A percentile compares a stretch with the other conserved stretches of the same genome.
These are phyloP conservation scores for Acronicta aceris DNA, from an alignment of 2,888 invertebrate species.

Conservation along the genomic window DNA sequence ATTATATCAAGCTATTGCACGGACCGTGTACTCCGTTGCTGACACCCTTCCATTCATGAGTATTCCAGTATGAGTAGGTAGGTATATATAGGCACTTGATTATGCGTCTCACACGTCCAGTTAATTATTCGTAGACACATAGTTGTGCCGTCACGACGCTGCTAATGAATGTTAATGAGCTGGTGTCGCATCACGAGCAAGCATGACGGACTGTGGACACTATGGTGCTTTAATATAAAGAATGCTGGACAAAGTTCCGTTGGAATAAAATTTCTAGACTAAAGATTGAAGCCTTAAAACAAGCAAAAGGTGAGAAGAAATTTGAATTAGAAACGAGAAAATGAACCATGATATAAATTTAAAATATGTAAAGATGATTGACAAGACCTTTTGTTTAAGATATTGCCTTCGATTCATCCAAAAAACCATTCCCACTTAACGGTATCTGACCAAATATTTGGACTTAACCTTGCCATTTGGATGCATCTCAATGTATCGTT, in stretches of 20 bases:
- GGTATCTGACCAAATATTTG: slow-evolving; percentile 8
- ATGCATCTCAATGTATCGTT: neutral
- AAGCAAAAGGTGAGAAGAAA: too few species aligned
- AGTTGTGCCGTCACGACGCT: slow-evolving; percentile 39
- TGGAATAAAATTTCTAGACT: neutral
- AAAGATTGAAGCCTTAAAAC: too few species aligned
- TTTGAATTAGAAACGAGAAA: too few species aligned
- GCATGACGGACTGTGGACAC: slow-evolving; percentile 19
- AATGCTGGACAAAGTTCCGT: slow-evolving; percentile 15
- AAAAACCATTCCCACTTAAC: neutral
- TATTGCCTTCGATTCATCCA: neutral
- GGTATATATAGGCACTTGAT: slow-evolving; percentile 8
- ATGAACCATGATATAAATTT: too few species aligned
- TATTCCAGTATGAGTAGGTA: slow-evolving; percentile 8
- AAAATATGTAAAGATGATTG: too few species aligned
- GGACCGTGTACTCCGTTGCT: too few species aligned
- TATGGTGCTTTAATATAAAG: slow-evolving; percentile 11
- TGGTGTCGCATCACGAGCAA: slow-evolving; percentile 33
- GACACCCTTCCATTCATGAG: slow-evolving; percentile 18
- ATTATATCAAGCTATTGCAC: too few species aligned
- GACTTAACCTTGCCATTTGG: neutral
- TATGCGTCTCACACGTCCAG: slow-evolving; percentile 25
- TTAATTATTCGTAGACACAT: slow-evolving; percentile 47
- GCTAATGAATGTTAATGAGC: slow-evolving; percentile 46
- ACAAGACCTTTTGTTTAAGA: too few species aligned